Evolutionary conservation across 2,888 invertebrate species (phyloP).

Genomic region (Drosophila formosana): DNA sequence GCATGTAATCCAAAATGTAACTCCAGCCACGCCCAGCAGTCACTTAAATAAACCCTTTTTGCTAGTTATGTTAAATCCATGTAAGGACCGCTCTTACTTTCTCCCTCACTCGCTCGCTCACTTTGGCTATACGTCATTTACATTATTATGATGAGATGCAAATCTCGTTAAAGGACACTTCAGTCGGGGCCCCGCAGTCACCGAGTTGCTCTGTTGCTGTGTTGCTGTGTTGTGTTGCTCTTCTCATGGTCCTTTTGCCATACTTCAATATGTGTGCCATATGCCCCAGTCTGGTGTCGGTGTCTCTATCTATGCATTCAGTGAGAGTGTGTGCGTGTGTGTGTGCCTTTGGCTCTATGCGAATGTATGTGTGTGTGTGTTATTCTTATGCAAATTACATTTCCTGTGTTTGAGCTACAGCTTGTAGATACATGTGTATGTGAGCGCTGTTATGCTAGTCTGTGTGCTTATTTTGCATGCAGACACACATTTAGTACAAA

Average conservation of each 20-base stretch:
- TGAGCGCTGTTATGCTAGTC: constrained; percentile 21
- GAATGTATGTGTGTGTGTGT: constrained; percentile 52
- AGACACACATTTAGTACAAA: constrained; percentile 64
- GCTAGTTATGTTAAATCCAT: constrained; percentile 65
- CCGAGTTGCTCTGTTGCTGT: constrained; percentile 27
- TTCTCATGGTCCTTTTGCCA: constrained; percentile 59
- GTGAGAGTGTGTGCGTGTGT: constrained; percentile 1
- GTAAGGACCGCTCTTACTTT: constrained; percentile 55
- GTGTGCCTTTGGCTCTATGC: constrained; percentile 25
- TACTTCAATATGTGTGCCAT: constrained; percentile 78
- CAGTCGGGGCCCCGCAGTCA: constrained; percentile 52
- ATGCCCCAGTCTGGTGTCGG: constrained; percentile 56
- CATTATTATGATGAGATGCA: constrained; percentile 78
- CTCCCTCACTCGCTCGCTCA: not conserved
- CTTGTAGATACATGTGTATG: constrained; percentile 76
- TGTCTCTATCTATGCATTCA: constrained; percentile 31
- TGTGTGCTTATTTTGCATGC: constrained; percentile 70
- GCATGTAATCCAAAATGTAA: constrained; percentile 52
- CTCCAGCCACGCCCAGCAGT: constrained; percentile 24
- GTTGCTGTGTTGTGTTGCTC: constrained; percentile 25
- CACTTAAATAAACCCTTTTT: constrained; percentile 64
- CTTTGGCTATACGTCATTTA: constrained; percentile 66
- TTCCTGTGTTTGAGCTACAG: constrained; percentile 80
- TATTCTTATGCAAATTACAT: constrained; percentile 81
- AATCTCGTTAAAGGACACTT: constrained; percentile 79